Evolutionary conservation across 2,888 invertebrate species (phyloP).

Genomic region (Tetanocera ferruginea): DNA sequence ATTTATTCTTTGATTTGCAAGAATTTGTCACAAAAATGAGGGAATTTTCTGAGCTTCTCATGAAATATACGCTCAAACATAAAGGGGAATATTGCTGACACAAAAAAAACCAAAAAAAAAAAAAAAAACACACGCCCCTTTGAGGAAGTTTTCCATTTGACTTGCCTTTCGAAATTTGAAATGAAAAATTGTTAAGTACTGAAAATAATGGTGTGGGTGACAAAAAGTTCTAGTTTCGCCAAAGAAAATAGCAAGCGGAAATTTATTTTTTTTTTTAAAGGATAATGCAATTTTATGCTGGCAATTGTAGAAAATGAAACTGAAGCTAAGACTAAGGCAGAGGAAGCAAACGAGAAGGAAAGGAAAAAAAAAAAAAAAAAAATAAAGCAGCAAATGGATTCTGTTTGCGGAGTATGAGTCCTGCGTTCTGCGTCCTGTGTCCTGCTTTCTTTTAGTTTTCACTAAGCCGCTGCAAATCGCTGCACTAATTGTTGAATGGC

Average conservation of each 20-base stretch:
- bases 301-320: neutral
- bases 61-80: neutral
- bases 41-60: conserved; percentile 11
- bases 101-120: conserved; percentile 1
- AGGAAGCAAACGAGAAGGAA: neutral
- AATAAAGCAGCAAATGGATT: neutral
- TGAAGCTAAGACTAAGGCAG: neutral
- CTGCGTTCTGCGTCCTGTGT: no score
- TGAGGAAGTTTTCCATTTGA: conserved; percentile 42
- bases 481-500: conserved; percentile 24
- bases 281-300: conserved; percentile 24
- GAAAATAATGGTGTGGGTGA: neutral
- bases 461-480: neutral
- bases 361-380: neutral
- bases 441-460: neutral
- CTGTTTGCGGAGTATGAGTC: neutral
- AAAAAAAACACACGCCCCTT: conserved; percentile 8
- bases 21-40: conserved; percentile 26
- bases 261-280: neutral
- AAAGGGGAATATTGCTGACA: neutral
- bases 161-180: conserved; percentile 36
- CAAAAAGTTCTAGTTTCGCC: neutral
- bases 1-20: conserved; percentile 43
- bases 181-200: conserved; percentile 11
- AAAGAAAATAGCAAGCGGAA: neutral